Base-by-base conservation (phyloP, 2,888 invertebrate species). In the Hypomecis atomaria region DNA sequence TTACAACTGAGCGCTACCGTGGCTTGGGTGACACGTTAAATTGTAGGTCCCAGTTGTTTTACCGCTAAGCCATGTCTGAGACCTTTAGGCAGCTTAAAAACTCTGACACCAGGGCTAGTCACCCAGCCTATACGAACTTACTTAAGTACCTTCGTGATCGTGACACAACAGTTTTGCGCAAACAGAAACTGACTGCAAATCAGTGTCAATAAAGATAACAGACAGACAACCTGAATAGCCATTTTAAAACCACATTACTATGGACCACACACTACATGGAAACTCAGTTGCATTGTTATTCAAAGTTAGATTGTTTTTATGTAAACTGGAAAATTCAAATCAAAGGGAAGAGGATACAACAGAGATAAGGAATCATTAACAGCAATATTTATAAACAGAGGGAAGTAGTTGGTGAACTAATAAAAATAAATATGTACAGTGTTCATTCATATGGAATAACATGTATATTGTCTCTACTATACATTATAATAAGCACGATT, bases 351-450 rank as follows among this genome's bases (percentile, higher is more conserved):
- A 44, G 61, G 40, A 49, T 55, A 47, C 48, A 43, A 8, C 44
- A 38, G 0, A 38, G 55, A 55, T 55, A 61, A 23, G 23, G 40
- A 23, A 49, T 55, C 55, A 55, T 61, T 48, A 55, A 61, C 49
- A 55, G 40, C 7, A 50, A 53, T 42, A 53, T 42, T 40, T 10
- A 43, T 42, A 53, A 50, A 54, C 47, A 57, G 33, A 37, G 3
- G 57, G 57, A 48, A 40, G 37, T 47, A 40, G 33, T 48, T 23
- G n/a, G 10, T 56, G 13, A 37, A 23, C 4, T 1, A 33, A 52
- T n/a, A 33, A 42, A 40, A 52, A 40, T 38, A 38, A 38, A 38
- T 38, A 8, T 38, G 4, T 1, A 6, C 38, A 38, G 38, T 38
- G 4, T 23, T 23, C 23, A 23, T 23, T 1, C 1, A 3, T 23